Percentiles rank a stretch among this genome's conserved stretches.
Conservation (phyloP, 2,888 invertebrate species). For the Pterobdella sp. region DNA sequence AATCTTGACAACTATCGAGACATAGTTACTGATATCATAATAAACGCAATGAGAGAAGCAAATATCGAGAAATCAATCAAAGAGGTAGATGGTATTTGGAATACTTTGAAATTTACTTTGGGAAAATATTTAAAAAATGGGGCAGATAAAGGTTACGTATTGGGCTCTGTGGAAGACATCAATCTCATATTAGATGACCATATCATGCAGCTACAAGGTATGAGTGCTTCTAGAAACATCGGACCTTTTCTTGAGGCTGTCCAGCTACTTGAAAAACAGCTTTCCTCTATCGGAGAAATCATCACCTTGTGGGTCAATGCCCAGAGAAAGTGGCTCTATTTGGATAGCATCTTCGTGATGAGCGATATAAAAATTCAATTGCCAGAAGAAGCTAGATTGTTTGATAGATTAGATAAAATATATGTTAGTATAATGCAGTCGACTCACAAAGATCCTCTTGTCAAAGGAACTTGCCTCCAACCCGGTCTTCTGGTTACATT, state of each 20-base stretch:
- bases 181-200: conserved; percentile 75
- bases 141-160: conserved; percentile 70
- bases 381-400: conserved; percentile 80
- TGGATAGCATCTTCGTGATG: conserved; percentile 83
- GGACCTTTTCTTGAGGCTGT: conserved; percentile 76
- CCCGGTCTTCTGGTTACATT: conserved; percentile 69
- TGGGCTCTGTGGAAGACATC: conserved; percentile 77
- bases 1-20: conserved; percentile 72
- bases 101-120: conserved; percentile 51
- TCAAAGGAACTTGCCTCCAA: conserved; percentile 69
- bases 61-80: conserved; percentile 78
- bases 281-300: conserved; percentile 74
- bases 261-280: conserved; percentile 73
- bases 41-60: conserved; percentile 77
- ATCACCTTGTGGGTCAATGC: conserved; percentile 78
- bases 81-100: conserved; percentile 65
- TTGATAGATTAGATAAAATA: conserved; percentile 75
- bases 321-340: conserved; percentile 81
- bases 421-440: conserved; percentile 79
- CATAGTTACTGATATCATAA: conserved; percentile 75
- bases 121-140: conserved; percentile 55
- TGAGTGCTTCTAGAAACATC: conserved; percentile 65
- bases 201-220: conserved; percentile 76
- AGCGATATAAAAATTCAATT: conserved; percentile 78
- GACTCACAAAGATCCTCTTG: conserved; percentile 70